Evolutionary conservation across 2,888 invertebrate genomes (phyloP), one percentile per base, ranked within the genome.

Genomic region (Scelioninae gen. 1): DNA sequence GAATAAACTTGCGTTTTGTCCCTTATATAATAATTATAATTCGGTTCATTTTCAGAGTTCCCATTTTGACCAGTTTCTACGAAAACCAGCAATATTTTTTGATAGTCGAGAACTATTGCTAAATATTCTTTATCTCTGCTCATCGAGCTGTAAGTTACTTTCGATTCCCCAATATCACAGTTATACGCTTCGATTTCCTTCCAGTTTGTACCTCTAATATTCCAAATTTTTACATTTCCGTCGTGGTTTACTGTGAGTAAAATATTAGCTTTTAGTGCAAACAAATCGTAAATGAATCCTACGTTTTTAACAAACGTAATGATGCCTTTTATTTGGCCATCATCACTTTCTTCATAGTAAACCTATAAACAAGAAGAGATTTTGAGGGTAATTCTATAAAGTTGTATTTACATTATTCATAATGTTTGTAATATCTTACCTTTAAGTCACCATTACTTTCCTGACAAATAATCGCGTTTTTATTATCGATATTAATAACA

Each of bases 211-310:
- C 83, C 80, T 62, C 82, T 66, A 5, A 88, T 84, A 15, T 75
- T 66, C 89, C 89, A 92, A 72, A 89, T 85, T 23, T 84, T 89
- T 15, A 91, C 77, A 15, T 79, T 77, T 16, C 88, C 89, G 53
- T 87, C 84, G 7, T 84, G 76, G 0, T 88, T 86, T 51, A 92
- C 79, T 3, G 88, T 90, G 40, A 90, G 23, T 7, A 89, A 56
- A 68, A 58, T 76, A 23, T 88, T 85, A 3, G 87, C 74, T 7
- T 74, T 85, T 16, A 92, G 69, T 56, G 86, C 84, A 53, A 90
- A 86, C 38, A 90, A 84, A 29, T 87, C 84, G 58, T 88, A 86
- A 31, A 91, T 87, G 13, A 82, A 31, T 16, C 89, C 90, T 1
- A 85, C 85, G 38, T 86, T 74, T 40, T 87, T 79, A 0, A 90